Evolutionary conservation across 2,888 invertebrate genomes (phyloP), one percentile per base, ranked within the genome.

Genomic region (Eubasilissa splendida): DNA sequence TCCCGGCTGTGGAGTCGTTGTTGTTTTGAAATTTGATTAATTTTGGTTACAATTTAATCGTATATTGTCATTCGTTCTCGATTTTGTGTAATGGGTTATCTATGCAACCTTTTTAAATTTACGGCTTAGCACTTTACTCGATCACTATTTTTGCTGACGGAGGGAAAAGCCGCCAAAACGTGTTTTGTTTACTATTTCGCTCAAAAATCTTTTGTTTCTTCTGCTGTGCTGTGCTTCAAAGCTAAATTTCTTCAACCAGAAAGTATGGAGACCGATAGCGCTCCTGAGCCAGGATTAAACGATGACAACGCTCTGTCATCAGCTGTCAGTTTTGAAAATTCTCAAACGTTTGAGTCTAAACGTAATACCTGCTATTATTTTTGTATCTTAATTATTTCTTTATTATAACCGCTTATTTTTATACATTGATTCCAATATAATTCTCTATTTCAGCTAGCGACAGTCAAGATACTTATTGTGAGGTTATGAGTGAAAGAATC

Each of bases 381-480:
- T 22, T 22, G 22, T 22, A 22, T 22, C 22, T 22, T 22, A 12
- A 42, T 42, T 33, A 4, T 12, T 50, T 12, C 10, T 66, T 33
- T 66, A 50, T 63, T 63, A 11, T 10, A 31, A 63, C 5, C 22
- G 22, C 60, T 63, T 31, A 5, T 59, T 12, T 11, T 59, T 59
- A 5, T 59, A 59, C 59, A 59, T 59, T 14, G 59, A n/a, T 31
- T 31, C 10, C 31, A 8, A 22, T 22, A 1, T 4, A 11, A 22
- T 22, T 54, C 66, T 80, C 63, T n/a, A 10, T 81, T 81, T 9
- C 73, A 82, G 82, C 52, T 10, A 53, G 33, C 33, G 82, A 79
- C 66, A 82, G 79, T 54, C 82, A 80, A 70, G 70, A 77, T 56
- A 79, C 80, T 12, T 78, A 68, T 79, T 80, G 82, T 79, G 80